Evolutionary conservation across 2,113 vertebrate genomes (phyloP).

Genomic region (Charina bottae): DNA sequence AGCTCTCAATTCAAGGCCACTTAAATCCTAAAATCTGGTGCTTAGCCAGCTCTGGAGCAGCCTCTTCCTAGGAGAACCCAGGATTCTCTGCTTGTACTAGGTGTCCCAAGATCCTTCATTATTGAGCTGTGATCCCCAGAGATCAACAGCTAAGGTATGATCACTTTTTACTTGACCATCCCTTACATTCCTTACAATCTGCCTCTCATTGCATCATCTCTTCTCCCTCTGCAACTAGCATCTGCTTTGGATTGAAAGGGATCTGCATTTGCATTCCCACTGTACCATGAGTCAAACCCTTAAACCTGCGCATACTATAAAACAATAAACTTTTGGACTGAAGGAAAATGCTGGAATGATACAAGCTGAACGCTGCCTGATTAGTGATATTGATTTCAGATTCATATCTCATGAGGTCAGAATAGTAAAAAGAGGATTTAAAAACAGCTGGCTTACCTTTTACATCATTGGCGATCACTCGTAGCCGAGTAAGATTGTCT

Average conservation of each 20-base stretch:
- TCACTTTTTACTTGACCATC: not conserved
- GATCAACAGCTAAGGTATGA: not conserved
- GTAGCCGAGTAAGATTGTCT: too few species aligned
- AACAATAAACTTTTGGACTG: not conserved
- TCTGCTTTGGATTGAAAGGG: not conserved
- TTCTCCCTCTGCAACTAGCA: not conserved
- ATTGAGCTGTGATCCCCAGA: not conserved
- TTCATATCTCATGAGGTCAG: not conserved
- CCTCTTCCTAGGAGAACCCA: not conserved
- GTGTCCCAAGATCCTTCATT: not conserved
- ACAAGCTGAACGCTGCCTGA: not conserved
- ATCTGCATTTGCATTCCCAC: not conserved
- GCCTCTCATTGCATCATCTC: not conserved
- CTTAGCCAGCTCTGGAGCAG: too few species aligned
- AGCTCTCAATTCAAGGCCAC: too few species aligned
- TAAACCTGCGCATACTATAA: not conserved
- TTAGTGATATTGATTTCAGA: not conserved
- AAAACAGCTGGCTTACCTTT: not conserved
- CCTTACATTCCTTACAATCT: not conserved
- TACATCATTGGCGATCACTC: too few species aligned
- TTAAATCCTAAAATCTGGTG: too few species aligned
- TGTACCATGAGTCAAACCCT: not conserved
- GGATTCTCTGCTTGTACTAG: not conserved
- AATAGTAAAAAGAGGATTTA: not conserved
- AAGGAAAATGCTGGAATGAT: not conserved